Evolutionary conservation across 2,113 vertebrate genomes (phyloP).

Genomic region (Megaptera novaeangliae): DNA sequence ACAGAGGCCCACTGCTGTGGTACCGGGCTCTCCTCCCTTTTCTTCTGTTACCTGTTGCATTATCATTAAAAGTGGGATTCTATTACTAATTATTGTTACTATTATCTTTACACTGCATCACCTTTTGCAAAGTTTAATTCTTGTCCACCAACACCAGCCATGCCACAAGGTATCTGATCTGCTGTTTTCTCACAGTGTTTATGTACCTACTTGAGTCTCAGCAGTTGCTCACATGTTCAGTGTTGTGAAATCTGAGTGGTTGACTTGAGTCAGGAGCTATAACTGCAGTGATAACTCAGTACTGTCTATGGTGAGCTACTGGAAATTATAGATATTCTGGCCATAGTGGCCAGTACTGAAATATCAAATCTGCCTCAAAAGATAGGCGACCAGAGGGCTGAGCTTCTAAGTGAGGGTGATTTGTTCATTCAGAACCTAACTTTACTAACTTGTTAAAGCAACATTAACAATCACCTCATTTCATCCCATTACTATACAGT

Average conservation of each 20-base stretch:
- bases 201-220: not conserved
- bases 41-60: not conserved
- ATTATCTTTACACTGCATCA: not conserved
- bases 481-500: not conserved
- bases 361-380: not conserved
- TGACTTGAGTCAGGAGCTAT: not conserved
- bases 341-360: not conserved
- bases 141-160: not conserved
- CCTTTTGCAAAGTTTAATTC: not conserved
- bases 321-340: not conserved
- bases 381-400: not conserved
- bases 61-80: not conserved
- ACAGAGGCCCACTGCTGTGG: not conserved
- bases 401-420: not conserved
- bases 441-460: not conserved
- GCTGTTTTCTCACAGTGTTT: not conserved
- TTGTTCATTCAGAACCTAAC: slow-evolving; percentile 18
- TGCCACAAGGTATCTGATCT: not conserved
- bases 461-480: not conserved
- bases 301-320: not conserved
- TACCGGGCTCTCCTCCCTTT: not conserved
- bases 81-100: not conserved
- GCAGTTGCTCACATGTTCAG: not conserved
- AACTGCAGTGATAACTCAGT: not conserved
- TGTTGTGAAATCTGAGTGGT: slow-evolving; percentile 9